Percentiles rank a stretch among this genome's conserved stretches.
Evolutionary conservation across 1,140 invertebrate species (phyloP).

Genomic region (Tyrophagus putrescentiae): DNA sequence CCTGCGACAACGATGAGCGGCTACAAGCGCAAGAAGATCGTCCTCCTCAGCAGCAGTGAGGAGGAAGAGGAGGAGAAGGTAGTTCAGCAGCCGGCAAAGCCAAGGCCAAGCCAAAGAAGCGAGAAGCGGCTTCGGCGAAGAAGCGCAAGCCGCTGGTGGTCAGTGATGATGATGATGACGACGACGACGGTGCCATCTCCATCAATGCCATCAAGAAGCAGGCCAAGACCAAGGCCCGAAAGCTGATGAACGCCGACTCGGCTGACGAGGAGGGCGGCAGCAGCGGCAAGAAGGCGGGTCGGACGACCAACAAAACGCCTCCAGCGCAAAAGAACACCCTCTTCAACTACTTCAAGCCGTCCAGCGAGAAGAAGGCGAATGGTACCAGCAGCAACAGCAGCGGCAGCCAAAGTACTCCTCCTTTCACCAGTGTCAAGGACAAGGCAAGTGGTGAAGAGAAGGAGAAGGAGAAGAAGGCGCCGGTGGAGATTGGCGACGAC

Average conservation of each 20-base stretch:
- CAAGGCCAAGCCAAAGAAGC: no score
- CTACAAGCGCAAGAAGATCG: no score
- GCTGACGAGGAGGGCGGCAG: not conserved
- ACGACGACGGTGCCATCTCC: not conserved
- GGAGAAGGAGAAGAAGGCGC: not conserved
- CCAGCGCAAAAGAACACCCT: not conserved
- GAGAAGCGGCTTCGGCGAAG: no score
- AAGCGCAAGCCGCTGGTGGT: not conserved
- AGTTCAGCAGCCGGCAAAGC: no score
- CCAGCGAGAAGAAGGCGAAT: not conserved
- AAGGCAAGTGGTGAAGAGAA: not conserved
- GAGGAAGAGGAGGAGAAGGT: no score
- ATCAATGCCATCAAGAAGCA: conserved; percentile 13
- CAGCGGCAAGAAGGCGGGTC: not conserved
- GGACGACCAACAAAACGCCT: not conserved
- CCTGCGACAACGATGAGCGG: no score
- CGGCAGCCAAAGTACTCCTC: not conserved
- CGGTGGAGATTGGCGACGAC: not conserved
- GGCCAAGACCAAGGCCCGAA: not conserved
- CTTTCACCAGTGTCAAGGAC: not conserved
- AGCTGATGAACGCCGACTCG: no score
- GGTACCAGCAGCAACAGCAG: not conserved
- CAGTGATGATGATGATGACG: not conserved
- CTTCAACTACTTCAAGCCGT: conserved; percentile 3
- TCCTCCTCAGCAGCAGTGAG: no score